These are phyloP conservation scores for Eleginops maclovinus DNA, from an alignment of 2,113 vertebrate genomes.

Conservation along the genomic window DNA sequence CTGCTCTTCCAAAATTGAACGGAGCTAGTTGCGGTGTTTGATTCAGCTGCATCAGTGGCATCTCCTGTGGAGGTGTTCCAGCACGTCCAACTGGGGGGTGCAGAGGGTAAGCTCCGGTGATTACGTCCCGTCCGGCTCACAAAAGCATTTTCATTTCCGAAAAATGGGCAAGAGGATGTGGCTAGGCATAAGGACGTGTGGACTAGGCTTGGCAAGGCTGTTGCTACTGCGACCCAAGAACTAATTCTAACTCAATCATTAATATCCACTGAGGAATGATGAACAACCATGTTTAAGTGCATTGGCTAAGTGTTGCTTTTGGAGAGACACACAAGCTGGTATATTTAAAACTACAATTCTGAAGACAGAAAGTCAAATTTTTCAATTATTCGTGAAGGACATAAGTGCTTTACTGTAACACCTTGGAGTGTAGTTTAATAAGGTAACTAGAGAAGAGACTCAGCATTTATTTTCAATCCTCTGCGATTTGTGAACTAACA, in stretches of 20 bases:
- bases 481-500: neutral
- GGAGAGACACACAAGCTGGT: neutral
- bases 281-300: too few relatives aligned
- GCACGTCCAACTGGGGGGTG: too few relatives aligned
- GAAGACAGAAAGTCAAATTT: too few relatives aligned
- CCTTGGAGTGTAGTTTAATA: too few relatives aligned
- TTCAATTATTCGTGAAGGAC: neutral
- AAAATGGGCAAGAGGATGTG: slow-evolving; percentile 1
- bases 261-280: too few relatives aligned
- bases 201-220: neutral
- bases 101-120: neutral
- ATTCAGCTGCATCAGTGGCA: neutral
- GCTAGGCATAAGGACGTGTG: neutral
- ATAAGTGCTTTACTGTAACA: neutral
- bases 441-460: neutral
- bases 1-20: neutral
- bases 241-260: neutral
- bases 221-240: neutral
- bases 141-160: too few relatives aligned
- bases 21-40: neutral
- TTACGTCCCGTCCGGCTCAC: neutral
- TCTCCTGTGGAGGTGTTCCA: slow-evolving; percentile 4
- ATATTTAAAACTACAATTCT: too few relatives aligned
- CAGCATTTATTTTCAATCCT: neutral
- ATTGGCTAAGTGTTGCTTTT: too few relatives aligned